These are phyloP conservation scores for Limnephilus rhombicus DNA, from an alignment of 2,888 invertebrate species.

Conservation along the genomic window DNA sequence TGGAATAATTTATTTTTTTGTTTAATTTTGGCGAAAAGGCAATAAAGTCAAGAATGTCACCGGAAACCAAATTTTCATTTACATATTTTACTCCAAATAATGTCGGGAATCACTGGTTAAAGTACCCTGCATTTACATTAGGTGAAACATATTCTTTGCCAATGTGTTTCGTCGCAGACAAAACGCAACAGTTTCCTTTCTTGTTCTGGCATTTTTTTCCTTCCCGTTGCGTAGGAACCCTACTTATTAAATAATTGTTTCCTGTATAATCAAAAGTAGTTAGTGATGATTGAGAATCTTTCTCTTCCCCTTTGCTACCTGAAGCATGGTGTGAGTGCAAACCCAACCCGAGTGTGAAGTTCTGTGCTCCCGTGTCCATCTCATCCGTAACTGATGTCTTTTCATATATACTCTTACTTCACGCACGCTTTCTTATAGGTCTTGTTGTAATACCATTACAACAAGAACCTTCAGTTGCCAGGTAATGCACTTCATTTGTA, in stretches of 20 bases:
- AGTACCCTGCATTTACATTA: too few species aligned
- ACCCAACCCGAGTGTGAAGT: constrained; percentile 38
- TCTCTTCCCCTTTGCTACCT: neutral
- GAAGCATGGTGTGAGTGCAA: constrained; percentile 18
- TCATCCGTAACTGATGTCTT: neutral
- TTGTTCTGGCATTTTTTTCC: neutral
- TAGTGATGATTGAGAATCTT: neutral
- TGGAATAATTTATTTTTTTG: too few species aligned
- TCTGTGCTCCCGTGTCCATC: constrained; percentile 28
- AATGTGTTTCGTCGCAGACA: neutral
- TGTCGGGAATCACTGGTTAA: too few species aligned
- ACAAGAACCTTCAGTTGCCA: neutral
- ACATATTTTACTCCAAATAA: too few species aligned
- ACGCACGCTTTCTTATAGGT: neutral
- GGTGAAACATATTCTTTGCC: neutral
- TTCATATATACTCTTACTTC: neutral
- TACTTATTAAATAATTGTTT: neutral
- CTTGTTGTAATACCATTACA: neutral
- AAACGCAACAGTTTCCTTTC: neutral
- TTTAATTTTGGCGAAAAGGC: too few species aligned
- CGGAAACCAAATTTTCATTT: too few species aligned
- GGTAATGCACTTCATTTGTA: neutral
- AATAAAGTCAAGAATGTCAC: too few species aligned
- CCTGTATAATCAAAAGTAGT: neutral
- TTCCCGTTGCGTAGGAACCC: neutral